A percentile compares a stretch with the other conserved stretches of the same genome.
Evolutionary conservation across 2,888 invertebrate species (phyloP).

Genomic region (Caenorhabditis sp.): DNA sequence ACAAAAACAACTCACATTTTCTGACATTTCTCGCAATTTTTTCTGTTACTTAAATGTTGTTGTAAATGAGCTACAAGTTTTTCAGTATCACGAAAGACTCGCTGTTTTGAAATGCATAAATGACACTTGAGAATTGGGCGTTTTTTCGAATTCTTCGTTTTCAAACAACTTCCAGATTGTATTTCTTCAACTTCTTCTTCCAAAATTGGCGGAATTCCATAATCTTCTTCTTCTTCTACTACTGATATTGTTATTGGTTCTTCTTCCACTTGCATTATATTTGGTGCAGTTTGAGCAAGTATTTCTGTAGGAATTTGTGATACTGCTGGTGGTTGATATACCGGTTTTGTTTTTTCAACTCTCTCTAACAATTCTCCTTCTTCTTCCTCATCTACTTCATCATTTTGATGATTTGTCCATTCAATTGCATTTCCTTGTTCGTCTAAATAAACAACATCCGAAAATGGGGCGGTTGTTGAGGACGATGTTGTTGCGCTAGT

Average conservation of each 20-base stretch:
- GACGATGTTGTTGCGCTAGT: not conserved
- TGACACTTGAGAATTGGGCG: conserved; percentile 25
- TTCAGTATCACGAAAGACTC: conserved; percentile 15
- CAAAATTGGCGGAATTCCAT: not conserved
- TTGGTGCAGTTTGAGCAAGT: not conserved
- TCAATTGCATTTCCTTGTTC: conserved; percentile 28
- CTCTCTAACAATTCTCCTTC: not conserved
- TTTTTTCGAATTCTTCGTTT: not conserved
- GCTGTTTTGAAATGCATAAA: conserved; percentile 21
- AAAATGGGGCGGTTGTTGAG: not conserved
- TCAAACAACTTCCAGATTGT: not conserved
- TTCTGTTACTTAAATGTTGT: conserved; percentile 26
- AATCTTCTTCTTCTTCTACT: not conserved
- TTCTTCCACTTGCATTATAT: not conserved
- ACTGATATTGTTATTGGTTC: not conserved
- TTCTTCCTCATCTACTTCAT: not conserved
- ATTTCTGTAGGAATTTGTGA: not conserved
- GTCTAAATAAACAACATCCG: conserved; percentile 39
- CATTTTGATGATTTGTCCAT: conserved; percentile 26
- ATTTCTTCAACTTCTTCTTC: not conserved
- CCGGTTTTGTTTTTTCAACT: not conserved
- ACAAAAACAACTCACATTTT: conserved; percentile 1
- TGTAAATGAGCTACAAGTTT: conserved; percentile 37
- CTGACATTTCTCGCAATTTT: conserved; percentile 75
- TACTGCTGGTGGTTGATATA: not conserved